Evolutionary conservation across 1,140 invertebrate species (phyloP), one percentile per base, ranked within the genome.

Genomic region (Hyposmocoma kahamanoa): DNA sequence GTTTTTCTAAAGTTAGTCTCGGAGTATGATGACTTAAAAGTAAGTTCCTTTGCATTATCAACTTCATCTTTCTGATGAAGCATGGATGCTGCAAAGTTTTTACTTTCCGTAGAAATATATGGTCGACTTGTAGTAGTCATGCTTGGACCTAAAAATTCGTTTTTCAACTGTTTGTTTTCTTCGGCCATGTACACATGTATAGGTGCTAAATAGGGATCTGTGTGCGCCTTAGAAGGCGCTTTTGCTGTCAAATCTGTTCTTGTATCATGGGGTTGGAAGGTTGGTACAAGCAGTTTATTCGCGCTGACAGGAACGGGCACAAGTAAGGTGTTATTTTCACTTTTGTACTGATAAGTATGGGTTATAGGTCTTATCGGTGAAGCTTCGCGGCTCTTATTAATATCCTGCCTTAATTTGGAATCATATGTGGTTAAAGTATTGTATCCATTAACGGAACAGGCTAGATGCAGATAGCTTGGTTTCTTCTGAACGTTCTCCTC

Each of bases 401-500:
- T 88, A 34, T 92, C 91, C 73, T 93, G 91, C 24, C 93, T 87
- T 18, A 93, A 78, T 67, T 93, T 92, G 0, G 92, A 93, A 68
- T 94, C 92, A 88, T 96, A 96, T 49, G 93, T 93, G 9, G 92
- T 95, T 38, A 94, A 89, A 61, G 93, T 93, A 0, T 93, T 94
- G 73, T 97, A 97, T 8, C 96, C 96, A 84, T 94, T 96, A 20
- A 97, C 94, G 13, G 94, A 95, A 73, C 95, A 96, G 42, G 95
- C 94, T 42, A 97, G 84, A 67, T 93, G 94, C 36, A 97, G 82
- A 75, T 97, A 97, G 45, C 94, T 96, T 0, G 95, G 95, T 53
- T 85, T 85, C 53, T 85, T 85, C 18, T 81, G 67, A 0, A 70
- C 13, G 2, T n/a, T 67, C 22, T 84, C 80, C 65, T 83, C 82